Evolutionary conservation across 2,113 vertebrate species (phyloP).

Genomic region (Etia nguti): DNA sequence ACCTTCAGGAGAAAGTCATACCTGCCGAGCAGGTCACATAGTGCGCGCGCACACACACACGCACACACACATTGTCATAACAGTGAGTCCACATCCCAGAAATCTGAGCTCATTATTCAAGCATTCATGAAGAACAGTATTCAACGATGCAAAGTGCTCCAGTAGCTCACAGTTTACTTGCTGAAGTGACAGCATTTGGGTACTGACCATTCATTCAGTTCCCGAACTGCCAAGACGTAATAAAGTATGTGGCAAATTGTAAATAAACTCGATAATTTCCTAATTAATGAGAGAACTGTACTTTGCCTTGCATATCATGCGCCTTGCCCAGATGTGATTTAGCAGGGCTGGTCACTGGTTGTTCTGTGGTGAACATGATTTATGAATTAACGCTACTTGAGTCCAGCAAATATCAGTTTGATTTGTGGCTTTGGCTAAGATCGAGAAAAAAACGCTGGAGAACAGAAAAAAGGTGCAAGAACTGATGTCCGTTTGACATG

Average conservation of each 20-base stretch:
- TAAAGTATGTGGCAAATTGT: not conserved
- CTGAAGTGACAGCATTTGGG: not conserved
- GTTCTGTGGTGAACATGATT: not conserved
- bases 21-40: not conserved
- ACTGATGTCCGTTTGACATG: not conserved
- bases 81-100: not conserved
- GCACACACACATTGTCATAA: not conserved
- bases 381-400: not conserved
- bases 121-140: not conserved
- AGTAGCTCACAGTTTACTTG: not conserved
- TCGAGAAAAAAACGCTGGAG: rapidly evolving
- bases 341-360: rapidly evolving
- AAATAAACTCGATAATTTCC: not conserved
- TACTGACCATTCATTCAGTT: not conserved
- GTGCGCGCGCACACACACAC: not conserved
- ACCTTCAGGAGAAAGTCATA: not conserved
- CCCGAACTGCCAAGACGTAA: not conserved
- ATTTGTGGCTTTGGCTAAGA: not conserved
- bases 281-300: not conserved
- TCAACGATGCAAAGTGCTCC: not conserved
- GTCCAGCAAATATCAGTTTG: not conserved
- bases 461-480: not conserved
- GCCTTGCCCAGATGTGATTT: not conserved
- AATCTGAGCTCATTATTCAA: not conserved
- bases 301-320: not conserved